phyloP scores from a whole-genome alignment of 2,113 vertebrate species.

The Mesoclemmys tuberculata region DNA sequence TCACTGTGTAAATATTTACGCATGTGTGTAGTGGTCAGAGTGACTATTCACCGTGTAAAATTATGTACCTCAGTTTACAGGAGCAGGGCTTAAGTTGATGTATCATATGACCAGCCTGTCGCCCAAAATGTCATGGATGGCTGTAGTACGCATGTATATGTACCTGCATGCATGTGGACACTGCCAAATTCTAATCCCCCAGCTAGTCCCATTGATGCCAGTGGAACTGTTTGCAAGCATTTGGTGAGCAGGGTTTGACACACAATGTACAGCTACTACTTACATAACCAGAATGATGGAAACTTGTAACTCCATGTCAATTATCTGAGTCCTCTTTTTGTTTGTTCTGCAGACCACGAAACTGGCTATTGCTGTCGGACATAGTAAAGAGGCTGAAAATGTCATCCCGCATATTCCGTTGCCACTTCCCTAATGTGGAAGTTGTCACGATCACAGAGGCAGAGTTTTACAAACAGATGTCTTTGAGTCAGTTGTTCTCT shows the following conservation, averaged over 20 bases:
- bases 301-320: background rate
- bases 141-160: fast-evolving
- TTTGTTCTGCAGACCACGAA: constrained; percentile 84
- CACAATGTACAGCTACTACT: background rate
- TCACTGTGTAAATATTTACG: fast-evolving
- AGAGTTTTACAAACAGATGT: constrained; percentile 93
- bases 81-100: background rate
- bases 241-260: background rate
- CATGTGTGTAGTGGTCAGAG: fast-evolving
- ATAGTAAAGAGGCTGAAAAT: constrained; percentile 91
- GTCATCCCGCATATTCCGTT: constrained; percentile 90
- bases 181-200: fast-evolving
- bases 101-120: background rate
- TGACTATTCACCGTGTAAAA: background rate
- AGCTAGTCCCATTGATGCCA: background rate
- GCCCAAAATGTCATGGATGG: background rate
- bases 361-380: constrained; percentile 94
- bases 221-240: fast-evolving
- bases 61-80: background rate
- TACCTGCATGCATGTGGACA: fast-evolving
- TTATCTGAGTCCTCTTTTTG: background rate
- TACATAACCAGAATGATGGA: background rate
- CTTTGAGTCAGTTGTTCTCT: constrained; percentile 91
- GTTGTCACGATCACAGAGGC: constrained; percentile 91
- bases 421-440: constrained; percentile 91